Percentiles rank a stretch among this genome's conserved stretches.
Evolutionary conservation across 2,797 vertebrate species (phyloP).

Genomic region (Lophura swinhoii): DNA sequence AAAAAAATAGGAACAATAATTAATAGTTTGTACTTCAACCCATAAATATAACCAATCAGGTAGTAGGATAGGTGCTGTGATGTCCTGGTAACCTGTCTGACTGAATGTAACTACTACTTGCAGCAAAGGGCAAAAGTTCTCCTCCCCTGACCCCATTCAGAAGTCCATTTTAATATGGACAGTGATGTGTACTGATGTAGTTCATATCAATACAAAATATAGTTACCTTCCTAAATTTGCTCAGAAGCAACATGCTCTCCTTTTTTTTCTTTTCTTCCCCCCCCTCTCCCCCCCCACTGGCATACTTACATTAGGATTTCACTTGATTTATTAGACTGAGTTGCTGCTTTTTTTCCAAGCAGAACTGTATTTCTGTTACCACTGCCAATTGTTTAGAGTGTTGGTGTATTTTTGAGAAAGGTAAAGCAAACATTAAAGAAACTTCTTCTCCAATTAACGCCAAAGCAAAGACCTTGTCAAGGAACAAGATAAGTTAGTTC

Average conservation of each 20-base stretch:
- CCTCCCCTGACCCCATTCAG: not conserved
- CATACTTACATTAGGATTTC: not conserved
- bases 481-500: not conserved
- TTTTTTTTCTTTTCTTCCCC: not conserved
- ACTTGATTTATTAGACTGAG: not conserved
- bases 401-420: not conserved
- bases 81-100: not conserved
- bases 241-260: not conserved
- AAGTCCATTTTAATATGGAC: not conserved
- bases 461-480: not conserved
- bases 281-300: not conserved
- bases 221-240: not conserved
- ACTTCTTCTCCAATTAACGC: not conserved
- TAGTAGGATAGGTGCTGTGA: fast-evolving
- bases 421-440: not conserved
- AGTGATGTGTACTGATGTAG: not conserved
- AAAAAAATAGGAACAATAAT: not conserved
- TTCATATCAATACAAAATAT: not conserved
- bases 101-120: not conserved
- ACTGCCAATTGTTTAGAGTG: not conserved
- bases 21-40: not conserved
- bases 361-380: not conserved
- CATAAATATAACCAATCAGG: not conserved
- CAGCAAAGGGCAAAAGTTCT: not conserved
- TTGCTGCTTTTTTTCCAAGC: not conserved